Percentiles rank a stretch among this genome's conserved stretches.
Conservation (phyloP, 2,888 invertebrate genomes). For the Drosophila neonasuta region DNA sequence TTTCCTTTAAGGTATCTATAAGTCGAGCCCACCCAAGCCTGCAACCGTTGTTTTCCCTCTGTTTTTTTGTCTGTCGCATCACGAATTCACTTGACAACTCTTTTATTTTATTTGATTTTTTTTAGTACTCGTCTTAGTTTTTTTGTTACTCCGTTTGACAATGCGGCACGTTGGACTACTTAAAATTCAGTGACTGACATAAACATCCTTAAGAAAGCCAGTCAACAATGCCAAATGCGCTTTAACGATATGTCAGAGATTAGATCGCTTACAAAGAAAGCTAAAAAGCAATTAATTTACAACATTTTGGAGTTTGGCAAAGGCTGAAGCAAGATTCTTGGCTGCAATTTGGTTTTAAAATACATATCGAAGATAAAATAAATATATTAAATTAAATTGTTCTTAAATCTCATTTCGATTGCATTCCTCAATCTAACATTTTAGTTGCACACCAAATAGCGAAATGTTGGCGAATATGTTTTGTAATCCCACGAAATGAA, state of each 20-base stretch:
- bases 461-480: constrained; percentile 9
- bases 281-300: constrained; percentile 63
- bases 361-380: constrained; percentile 2
- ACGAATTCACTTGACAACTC: constrained; percentile 76
- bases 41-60: constrained; percentile 7
- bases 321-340: constrained; percentile 14
- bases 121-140: background rate
- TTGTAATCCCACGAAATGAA: constrained; percentile 12
- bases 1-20: background rate
- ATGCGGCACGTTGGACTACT: constrained; percentile 59
- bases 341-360: constrained; percentile 12
- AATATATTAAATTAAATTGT: background rate
- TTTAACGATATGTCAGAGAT: constrained; percentile 75
- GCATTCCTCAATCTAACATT: background rate
- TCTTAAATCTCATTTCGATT: background rate
- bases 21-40: background rate
- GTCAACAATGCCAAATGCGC: constrained; percentile 65
- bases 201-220: constrained; percentile 72
- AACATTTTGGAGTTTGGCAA: constrained; percentile 20
- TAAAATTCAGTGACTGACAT: constrained; percentile 75
- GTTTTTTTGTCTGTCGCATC: constrained; percentile 56
- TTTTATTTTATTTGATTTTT: constrained; percentile 52
- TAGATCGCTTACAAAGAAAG: constrained; percentile 50
- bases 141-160: constrained; percentile 16
- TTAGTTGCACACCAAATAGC: background rate